Base-by-base conservation (phyloP, 2,113 vertebrate species). In the Spheniscus mendiculus region DNA sequence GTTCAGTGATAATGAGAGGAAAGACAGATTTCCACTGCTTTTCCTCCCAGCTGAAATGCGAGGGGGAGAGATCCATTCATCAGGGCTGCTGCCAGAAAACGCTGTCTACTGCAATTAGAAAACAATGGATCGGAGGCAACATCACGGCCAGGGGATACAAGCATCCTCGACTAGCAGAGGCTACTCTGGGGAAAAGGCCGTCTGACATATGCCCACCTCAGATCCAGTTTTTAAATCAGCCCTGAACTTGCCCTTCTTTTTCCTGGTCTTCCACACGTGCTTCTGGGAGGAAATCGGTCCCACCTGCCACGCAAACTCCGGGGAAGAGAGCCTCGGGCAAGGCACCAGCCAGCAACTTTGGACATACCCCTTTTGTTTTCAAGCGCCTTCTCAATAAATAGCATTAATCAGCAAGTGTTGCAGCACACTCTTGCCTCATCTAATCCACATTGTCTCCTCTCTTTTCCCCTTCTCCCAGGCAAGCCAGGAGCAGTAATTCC, bases 111-210 rank as follows among this genome's bases (percentile, higher is more conserved):
- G 56, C 62, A n/a, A 32, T n/a, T 11, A 40, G 65, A 26, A 65
- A 82, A 58, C 34, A 20, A 30, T 1, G 2, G 36, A 36, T 50
- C 1, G 0, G 29, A 36, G 52, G 45, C 26, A 71, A 42, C 7
- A 14, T 47, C 65, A 4, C 1, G 8, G 62, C 82, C 87, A 30
- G 12, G 42, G 14, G 34, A 80, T 13, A 14, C 23, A 52, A 47
- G 50, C 56, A 42, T 13, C 61, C 15, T n/a, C 4, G 5, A 22
- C 25, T 13, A 29, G 44, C 12, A 2, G 44, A 78, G 50, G 26
- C 58, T 66, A 5, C 27, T 4, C 32, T 2, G 3, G 7, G 47
- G 42, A 2, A 2, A 67, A 69, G 59, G 47, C 25, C 5, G 3
- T 18, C 29, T 36, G 73, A 42, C 5, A 7, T 2, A 13, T 21